Percentiles rank a stretch among this genome's conserved stretches.
Conservation (phyloP, 2,113 vertebrate species). For the Cardinalis cardinalis region DNA sequence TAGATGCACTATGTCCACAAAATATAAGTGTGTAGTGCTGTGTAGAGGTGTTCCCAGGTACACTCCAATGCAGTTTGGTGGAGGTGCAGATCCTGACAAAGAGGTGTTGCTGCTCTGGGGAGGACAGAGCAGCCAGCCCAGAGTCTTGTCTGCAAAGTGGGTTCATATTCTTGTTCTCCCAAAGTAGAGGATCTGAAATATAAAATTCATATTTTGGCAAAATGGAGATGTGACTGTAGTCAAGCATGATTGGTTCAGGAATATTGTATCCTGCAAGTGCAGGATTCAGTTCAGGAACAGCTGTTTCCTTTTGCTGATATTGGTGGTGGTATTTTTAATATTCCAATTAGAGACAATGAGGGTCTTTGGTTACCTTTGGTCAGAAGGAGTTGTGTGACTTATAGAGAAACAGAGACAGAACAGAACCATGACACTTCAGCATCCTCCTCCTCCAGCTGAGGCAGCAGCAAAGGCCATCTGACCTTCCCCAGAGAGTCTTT, state of each 20-base stretch:
- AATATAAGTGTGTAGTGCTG: background rate
- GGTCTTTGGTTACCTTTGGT: background rate
- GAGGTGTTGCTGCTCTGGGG: background rate
- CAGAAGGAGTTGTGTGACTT: fast-evolving
- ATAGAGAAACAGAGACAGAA: background rate
- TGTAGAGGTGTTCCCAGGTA: background rate
- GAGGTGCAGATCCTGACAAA: background rate
- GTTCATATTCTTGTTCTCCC: background rate
- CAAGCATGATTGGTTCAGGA: background rate
- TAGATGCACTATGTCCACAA: background rate
- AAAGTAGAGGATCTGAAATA: background rate
- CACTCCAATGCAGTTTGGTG: background rate
- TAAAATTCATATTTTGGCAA: background rate
- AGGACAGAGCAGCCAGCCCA: background rate
- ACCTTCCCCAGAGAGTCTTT: background rate
- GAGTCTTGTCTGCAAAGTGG: background rate
- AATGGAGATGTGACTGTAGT: background rate
- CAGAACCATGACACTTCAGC: background rate
- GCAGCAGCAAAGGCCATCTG: background rate
- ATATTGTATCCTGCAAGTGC: background rate
- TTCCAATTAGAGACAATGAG: background rate
- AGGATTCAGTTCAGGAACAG: background rate
- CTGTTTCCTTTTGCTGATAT: background rate
- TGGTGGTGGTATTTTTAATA: background rate
- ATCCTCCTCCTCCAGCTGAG: background rate